Evolutionary conservation across 2,113 vertebrate species (phyloP).

Genomic region (Albula glossodonta): DNA sequence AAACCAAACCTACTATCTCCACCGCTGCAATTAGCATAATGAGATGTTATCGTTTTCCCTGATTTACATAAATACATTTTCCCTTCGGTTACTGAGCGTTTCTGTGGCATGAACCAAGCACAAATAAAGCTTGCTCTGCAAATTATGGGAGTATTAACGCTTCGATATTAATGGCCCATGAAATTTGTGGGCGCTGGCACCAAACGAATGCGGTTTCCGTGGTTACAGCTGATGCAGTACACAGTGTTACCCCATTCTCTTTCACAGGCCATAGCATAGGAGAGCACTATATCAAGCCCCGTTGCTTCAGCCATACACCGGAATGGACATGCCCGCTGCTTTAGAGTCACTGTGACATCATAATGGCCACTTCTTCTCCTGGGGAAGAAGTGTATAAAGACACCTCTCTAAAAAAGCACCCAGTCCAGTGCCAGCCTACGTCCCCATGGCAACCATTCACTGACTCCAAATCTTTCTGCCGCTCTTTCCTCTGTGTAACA

Average conservation of each 20-base stretch:
- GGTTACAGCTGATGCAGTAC: neutral
- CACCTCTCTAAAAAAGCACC: constrained; percentile 48
- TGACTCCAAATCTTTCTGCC: constrained; percentile 32
- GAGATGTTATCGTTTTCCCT: neutral
- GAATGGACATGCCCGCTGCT: neutral
- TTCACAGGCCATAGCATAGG: neutral
- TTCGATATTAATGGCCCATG: neutral
- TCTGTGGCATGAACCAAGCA: neutral
- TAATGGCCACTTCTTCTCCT: constrained; percentile 25
- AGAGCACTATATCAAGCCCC: neutral
- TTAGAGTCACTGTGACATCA: neutral
- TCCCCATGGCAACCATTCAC: constrained; percentile 64
- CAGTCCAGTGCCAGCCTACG: constrained; percentile 51
- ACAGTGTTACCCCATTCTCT: neutral
- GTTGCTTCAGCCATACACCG: neutral
- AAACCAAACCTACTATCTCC: neutral
- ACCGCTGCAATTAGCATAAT: neutral
- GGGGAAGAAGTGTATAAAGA: constrained; percentile 42
- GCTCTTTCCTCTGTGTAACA: constrained; percentile 21
- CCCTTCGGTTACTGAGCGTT: neutral
- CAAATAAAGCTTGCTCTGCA: neutral
- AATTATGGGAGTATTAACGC: neutral
- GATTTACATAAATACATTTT: neutral
- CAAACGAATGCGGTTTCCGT: neutral
- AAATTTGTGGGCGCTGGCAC: neutral